Conservation (phyloP, 2,797 vertebrate genomes). For the Furcifer pardalis region DNA sequence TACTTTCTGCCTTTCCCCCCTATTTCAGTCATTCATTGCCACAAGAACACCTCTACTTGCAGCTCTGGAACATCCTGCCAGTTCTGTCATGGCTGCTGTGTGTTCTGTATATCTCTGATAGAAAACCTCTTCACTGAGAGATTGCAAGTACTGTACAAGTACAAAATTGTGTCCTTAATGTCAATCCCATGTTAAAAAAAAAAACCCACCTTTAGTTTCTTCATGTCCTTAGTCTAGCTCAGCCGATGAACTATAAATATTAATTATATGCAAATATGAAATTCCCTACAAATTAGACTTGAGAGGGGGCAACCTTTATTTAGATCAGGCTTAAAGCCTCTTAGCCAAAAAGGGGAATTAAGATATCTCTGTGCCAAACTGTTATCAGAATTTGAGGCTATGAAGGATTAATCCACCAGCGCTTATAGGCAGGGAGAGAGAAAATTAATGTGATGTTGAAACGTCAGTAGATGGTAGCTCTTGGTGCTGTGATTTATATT, state of each 20-base stretch:
- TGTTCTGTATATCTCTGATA: neutral
- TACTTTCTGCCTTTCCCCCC: neutral
- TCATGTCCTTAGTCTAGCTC: neutral
- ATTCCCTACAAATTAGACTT: neutral
- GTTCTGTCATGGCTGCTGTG: neutral
- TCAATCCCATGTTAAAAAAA: neutral
- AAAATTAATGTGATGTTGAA: neutral
- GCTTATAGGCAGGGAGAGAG: constrained; percentile 11
- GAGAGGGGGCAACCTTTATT: neutral
- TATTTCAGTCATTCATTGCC: neutral
- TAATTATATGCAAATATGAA: neutral
- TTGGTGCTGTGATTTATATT: constrained; percentile 24
- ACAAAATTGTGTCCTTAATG: neutral
- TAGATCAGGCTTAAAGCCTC: neutral
- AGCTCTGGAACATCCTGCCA: neutral
- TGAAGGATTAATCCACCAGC: constrained; percentile 2
- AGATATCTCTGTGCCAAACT: neutral
- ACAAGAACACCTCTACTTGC: neutral
- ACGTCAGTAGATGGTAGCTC: neutral
- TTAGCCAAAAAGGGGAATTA: neutral
- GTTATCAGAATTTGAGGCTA: constrained; percentile 11
- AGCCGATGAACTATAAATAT: neutral
- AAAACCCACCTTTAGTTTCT: neutral
- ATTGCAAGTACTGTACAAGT: neutral
- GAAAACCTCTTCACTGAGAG: neutral